Conservation (phyloP, 30 jellyfish, hydroid and myxozoan species). For the Mastigias papua region DNA sequence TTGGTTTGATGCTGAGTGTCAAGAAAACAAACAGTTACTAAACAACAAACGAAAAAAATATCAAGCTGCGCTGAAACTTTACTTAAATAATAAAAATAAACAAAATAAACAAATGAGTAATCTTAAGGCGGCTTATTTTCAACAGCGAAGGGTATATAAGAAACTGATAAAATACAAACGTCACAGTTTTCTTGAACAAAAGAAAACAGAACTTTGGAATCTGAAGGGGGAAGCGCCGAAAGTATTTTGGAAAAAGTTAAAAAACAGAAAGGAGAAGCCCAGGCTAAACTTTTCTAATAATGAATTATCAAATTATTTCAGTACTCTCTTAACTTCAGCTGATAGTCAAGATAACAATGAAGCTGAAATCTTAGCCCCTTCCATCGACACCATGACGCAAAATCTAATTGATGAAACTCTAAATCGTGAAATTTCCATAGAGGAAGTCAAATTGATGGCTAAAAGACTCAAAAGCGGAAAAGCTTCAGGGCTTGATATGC, state of each 20-base stretch:
- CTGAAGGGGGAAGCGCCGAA: slow-evolving; percentile 39
- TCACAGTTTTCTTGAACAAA: slow-evolving; percentile 31
- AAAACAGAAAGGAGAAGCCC: slow-evolving; percentile 13
- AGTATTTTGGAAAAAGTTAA: slow-evolving; percentile 24
- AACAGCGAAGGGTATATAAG: slow-evolving; percentile 32
- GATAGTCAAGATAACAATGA: neutral
- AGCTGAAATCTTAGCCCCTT: neutral
- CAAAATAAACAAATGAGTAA: neutral
- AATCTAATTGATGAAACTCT: slow-evolving; percentile 27
- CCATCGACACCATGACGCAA: slow-evolving; percentile 34
- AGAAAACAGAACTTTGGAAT: slow-evolving; percentile 15
- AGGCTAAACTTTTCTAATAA: slow-evolving; percentile 3
- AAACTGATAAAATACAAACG: slow-evolving; percentile 30
- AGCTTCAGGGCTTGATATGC: slow-evolving; percentile 34
- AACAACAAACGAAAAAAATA: slow-evolving; percentile 8
- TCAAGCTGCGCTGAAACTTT: slow-evolving; percentile 31
- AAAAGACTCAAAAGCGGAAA: slow-evolving; percentile 36
- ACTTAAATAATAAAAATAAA: slow-evolving; percentile 4
- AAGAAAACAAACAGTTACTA: slow-evolving; percentile 13
- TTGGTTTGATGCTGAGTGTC: slow-evolving; percentile 18
- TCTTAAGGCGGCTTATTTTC: slow-evolving; percentile 10
- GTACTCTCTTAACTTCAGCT: slow-evolving; percentile 9
- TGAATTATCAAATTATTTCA: slow-evolving; percentile 4
- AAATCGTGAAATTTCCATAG: slow-evolving; percentile 22
- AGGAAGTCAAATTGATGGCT: slow-evolving; percentile 14